Conservation (phyloP, 2,888 invertebrate species). For the Hybos culiciformis region DNA sequence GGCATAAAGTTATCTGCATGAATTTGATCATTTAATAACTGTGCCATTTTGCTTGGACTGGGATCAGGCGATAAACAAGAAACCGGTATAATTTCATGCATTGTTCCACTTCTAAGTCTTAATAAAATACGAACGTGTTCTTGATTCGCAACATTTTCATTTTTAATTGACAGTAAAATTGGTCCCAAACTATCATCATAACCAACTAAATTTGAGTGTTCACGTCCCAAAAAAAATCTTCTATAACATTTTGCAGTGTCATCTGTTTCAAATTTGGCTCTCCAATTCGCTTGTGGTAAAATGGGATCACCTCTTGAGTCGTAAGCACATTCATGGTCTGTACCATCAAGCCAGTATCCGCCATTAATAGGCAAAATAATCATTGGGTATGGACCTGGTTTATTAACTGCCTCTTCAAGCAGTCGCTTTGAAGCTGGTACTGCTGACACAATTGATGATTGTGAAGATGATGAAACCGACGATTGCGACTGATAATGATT, state of each 20-base stretch:
- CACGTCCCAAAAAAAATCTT: slow-evolving; percentile 76
- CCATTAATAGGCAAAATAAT: slow-evolving; percentile 67
- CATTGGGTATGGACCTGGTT: slow-evolving; percentile 49
- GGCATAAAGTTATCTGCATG: slow-evolving; percentile 72
- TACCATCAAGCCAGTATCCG: slow-evolving; percentile 87
- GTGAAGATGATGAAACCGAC: slow-evolving; percentile 31
- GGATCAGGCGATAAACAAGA: slow-evolving; percentile 52
- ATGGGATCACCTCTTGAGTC: slow-evolving; percentile 38
- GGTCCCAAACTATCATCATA: slow-evolving; percentile 71
- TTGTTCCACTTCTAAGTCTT: slow-evolving; percentile 66
- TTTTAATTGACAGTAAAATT: slow-evolving; percentile 75
- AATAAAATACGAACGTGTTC: slow-evolving; percentile 75
- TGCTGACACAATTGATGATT: slow-evolving; percentile 18
- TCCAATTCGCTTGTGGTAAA: slow-evolving; percentile 32
- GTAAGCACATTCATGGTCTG: slow-evolving; percentile 38
- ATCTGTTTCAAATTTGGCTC: slow-evolving; percentile 66
- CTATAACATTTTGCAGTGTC: slow-evolving; percentile 85
- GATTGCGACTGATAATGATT: too few relatives aligned
- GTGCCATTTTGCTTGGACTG: slow-evolving; percentile 68
- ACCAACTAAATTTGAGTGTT: slow-evolving; percentile 83
- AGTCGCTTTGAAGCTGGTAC: slow-evolving; percentile 40
- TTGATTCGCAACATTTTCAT: slow-evolving; percentile 70
- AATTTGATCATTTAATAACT: slow-evolving; percentile 71
- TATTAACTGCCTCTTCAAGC: slow-evolving; percentile 45
- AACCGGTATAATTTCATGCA: slow-evolving; percentile 73